phyloP scores from a whole-genome alignment of 1,140 invertebrate genomes.

The Hylaeus volcanicus region DNA sequence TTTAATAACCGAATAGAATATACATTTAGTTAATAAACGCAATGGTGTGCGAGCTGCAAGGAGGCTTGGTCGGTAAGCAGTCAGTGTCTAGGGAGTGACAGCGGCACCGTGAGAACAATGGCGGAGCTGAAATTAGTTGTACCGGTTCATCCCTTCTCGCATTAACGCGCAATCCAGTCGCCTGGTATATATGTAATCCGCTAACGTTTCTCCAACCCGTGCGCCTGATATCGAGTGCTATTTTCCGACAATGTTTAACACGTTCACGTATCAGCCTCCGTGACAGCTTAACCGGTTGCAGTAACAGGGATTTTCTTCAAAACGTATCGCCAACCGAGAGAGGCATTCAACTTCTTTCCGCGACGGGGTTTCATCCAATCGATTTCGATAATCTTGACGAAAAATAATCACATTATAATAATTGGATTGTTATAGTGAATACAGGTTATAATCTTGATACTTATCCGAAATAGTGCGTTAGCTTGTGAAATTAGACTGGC shows the following conservation, averaged over 20 bases:
- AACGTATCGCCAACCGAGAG: neutral
- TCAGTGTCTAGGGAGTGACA: constrained; percentile 32
- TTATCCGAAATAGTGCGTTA: too few relatives aligned
- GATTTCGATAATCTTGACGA: too few relatives aligned
- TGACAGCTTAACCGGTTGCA: constrained; percentile 31
- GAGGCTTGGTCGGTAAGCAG: constrained; percentile 25
- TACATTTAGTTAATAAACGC: constrained; percentile 31
- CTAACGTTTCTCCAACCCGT: constrained; percentile 49
- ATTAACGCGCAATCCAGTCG: constrained; percentile 54
- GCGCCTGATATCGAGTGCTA: constrained; percentile 51
- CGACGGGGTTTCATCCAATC: neutral
- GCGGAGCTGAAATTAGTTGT: constrained; percentile 54
- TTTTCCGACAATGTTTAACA: constrained; percentile 55
- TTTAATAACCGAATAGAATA: constrained; percentile 33
- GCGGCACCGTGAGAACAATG: constrained; percentile 48
- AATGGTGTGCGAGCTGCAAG: neutral
- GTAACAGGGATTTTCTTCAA: constrained; percentile 11
- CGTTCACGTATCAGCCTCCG: constrained; percentile 23
- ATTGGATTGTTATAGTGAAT: too few relatives aligned
- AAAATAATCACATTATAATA: too few relatives aligned
- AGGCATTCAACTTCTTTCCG: neutral
- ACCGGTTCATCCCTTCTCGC: constrained; percentile 45
- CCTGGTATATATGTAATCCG: constrained; percentile 50
- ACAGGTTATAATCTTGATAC: too few relatives aligned
- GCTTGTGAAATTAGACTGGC: too few relatives aligned